Conservation (phyloP, 2,113 vertebrate species). For the Smithornis capensis region DNA sequence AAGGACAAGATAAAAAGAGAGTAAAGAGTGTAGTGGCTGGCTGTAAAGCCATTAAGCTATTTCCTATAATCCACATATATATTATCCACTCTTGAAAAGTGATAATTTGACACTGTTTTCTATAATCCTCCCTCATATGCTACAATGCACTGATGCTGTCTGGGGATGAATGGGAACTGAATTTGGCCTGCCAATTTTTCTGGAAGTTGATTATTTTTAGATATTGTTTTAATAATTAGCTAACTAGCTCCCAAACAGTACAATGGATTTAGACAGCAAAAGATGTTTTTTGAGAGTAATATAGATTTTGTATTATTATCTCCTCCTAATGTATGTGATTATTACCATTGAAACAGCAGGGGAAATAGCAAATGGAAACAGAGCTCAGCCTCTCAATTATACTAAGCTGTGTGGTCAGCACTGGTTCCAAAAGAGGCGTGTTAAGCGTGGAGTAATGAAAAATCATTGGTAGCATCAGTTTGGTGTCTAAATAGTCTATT, state of each 20-base stretch:
- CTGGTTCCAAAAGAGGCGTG: slow-evolving; percentile 59
- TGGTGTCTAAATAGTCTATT: slow-evolving; percentile 58
- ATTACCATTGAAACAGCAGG: slow-evolving; percentile 33
- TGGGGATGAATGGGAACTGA: background rate
- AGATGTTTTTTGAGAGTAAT: slow-evolving; percentile 1
- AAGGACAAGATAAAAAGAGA: slow-evolving; percentile 20
- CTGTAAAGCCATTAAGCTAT: background rate
- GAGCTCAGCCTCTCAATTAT: slow-evolving; percentile 7
- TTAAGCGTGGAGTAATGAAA: slow-evolving; percentile 52
- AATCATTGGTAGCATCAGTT: slow-evolving; percentile 63
- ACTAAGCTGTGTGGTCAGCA: slow-evolving; percentile 54
- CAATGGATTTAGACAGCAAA: slow-evolving; percentile 11
- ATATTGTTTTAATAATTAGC: slow-evolving; percentile 30
- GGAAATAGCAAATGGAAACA: slow-evolving; percentile 58
- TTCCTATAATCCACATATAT: background rate
- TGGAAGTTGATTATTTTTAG: slow-evolving; percentile 42
- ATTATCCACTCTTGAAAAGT: slow-evolving; percentile 21
- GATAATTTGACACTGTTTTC: slow-evolving; percentile 21
- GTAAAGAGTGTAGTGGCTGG: background rate
- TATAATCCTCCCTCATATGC: background rate
- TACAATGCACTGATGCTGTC: background rate
- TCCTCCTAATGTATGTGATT: slow-evolving; percentile 36
- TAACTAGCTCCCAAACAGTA: background rate
- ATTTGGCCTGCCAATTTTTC: slow-evolving; percentile 3
- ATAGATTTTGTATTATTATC: slow-evolving; percentile 44